Percentiles rank a stretch among this genome's conserved stretches.
Evolutionary conservation across 2,797 vertebrate species (phyloP).

Genomic region (Pipistrellus pygmaeus): DNA sequence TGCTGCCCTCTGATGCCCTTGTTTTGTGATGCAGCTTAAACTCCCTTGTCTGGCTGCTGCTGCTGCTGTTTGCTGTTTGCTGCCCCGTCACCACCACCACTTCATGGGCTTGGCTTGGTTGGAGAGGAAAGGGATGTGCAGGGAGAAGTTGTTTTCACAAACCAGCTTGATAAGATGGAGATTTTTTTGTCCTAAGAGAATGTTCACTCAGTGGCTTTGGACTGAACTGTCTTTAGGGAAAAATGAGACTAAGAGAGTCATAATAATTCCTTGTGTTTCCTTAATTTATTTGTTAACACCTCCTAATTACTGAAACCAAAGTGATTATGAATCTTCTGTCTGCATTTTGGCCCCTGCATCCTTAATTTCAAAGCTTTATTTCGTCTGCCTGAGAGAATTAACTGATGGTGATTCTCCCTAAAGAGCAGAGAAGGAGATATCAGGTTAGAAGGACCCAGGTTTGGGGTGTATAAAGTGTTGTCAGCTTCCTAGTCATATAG

Average conservation of each 20-base stretch:
- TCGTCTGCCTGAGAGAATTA: constrained; percentile 69
- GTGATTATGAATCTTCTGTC: constrained; percentile 79
- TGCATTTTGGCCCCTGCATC: constrained; percentile 70
- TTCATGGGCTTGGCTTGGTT: constrained; percentile 54
- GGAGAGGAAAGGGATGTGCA: constrained; percentile 55
- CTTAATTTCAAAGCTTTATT: constrained; percentile 80
- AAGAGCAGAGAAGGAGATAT: constrained; percentile 61
- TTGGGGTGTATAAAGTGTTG: constrained; percentile 2
- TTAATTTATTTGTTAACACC: constrained; percentile 80
- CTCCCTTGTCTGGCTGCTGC: constrained; percentile 61
- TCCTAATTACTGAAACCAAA: constrained; percentile 86
- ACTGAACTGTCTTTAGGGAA: constrained; percentile 54
- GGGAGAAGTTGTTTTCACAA: constrained; percentile 45
- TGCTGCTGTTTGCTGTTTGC: constrained; percentile 50
- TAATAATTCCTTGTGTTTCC: constrained; percentile 65
- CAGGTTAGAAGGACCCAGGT: constrained; percentile 16
- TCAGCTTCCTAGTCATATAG: constrained; percentile 42
- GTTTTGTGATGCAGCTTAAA: constrained; percentile 78
- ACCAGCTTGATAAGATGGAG: constrained; percentile 39
- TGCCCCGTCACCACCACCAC: background rate
- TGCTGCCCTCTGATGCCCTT: constrained; percentile 75
- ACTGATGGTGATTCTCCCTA: constrained; percentile 58
- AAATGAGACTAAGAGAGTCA: constrained; percentile 64
- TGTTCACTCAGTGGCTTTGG: constrained; percentile 68
- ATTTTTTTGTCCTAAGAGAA: constrained; percentile 63